Evolutionary conservation across 2,888 invertebrate genomes (phyloP), one percentile per base, ranked within the genome.

Genomic region (Xestia ashworthii): DNA sequence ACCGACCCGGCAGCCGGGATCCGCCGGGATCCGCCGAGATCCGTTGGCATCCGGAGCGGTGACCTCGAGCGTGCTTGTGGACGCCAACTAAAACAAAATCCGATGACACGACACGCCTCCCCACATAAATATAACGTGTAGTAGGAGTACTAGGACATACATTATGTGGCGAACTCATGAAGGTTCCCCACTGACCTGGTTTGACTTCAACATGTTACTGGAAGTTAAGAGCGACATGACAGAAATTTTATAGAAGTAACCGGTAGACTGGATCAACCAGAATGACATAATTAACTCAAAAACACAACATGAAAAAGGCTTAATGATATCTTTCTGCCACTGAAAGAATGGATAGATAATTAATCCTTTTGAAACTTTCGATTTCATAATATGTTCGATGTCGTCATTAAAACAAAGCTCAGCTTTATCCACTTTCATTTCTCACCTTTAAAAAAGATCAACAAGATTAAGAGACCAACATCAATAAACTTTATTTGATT

Each of bases 41-140:
- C 86, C 76, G 78, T 76, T 84, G 89, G 90, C 88, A 88, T 88
- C 83, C 80, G 78, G 84, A 84, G 84, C 85, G 84, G 78, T 83
- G 88, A 84, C 91, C 92, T 91, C 91, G 90, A 72, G 72, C 76
- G 48, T 62, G 75, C 76, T 69, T 44, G 65, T 71, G 78, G 84
- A 85, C 89, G 93, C 92, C 93, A 93, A 93, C 90, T 91, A 84
- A 90, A 91, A 91, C 91, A 92, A 88, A 88, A 89, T 83, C 82
- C 81, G 87, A 87, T 85, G 88, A 88, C 86, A 88, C 84, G 89
- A 84, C 89, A 89, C 90, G 89, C 90, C 89, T 84, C 84, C 88
- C 70, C 50, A 75, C 80, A 83, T 83, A 73, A 73, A 82, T 74
- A 80, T 65, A 66, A 58, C 58, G 19, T 76, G 71, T 64, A 66